These are phyloP conservation scores for Drosophila greeni DNA, from an alignment of 2,888 invertebrate genomes.

Conservation along the genomic window DNA sequence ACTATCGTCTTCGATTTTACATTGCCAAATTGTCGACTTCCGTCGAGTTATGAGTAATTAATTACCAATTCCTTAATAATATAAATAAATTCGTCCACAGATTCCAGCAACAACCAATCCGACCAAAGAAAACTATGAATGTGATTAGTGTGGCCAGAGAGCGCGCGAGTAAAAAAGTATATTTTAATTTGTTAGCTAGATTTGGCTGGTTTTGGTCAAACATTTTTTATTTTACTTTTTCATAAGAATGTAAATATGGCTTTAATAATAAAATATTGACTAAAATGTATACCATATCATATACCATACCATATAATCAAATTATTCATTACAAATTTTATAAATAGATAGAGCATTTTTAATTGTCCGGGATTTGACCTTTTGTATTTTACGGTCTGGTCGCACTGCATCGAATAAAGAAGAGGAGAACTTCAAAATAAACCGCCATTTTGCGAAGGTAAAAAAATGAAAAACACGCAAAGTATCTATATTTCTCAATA, in stretches of 20 bases:
- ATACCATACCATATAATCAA: too few species aligned
- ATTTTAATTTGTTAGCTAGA: not conserved
- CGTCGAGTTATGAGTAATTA: not conserved
- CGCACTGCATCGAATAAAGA: conserved; percentile 2
- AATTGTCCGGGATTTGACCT: too few species aligned
- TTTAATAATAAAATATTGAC: too few species aligned
- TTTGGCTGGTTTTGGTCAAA: not conserved
- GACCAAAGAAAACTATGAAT: conserved; percentile 9
- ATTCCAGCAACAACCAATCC: conserved; percentile 14
- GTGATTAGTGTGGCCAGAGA: conserved; percentile 8
- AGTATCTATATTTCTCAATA: not conserved
- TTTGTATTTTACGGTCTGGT: not conserved
- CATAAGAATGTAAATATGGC: too few species aligned
- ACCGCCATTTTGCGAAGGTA: conserved; percentile 24
- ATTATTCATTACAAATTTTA: not conserved
- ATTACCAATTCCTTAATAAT: conserved; percentile 37
- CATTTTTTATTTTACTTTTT: not conserved
- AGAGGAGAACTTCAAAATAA: conserved; percentile 23
- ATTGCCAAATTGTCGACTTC: not conserved
- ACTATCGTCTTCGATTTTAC: not conserved
- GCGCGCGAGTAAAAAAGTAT: not conserved
- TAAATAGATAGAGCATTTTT: not conserved
- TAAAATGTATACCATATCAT: too few species aligned
- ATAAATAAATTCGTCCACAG: conserved; percentile 33
- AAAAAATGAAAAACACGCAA: not conserved